Evolutionary conservation across 2,113 vertebrate species (phyloP).

Genomic region (Heloderma charlesbogerti): DNA sequence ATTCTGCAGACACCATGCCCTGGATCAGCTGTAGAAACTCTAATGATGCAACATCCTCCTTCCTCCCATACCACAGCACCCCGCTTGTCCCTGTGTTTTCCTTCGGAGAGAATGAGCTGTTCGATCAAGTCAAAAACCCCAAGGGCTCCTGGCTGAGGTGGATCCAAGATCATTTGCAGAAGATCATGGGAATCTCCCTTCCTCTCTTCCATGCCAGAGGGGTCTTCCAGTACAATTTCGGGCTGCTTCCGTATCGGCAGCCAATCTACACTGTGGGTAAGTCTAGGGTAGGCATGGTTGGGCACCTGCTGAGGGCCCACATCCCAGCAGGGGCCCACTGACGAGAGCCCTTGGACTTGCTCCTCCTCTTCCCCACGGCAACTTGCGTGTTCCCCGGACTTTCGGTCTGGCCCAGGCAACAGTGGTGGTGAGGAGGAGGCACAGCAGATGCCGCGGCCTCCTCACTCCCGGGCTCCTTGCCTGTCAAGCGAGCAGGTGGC

Average conservation of each 20-base stretch:
- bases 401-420: no score
- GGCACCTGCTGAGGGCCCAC: no score
- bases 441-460: no score
- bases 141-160: conserved; percentile 85
- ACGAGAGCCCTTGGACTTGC: no score
- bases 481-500: no score
- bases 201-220: conserved; percentile 93
- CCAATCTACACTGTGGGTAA: conserved; percentile 90
- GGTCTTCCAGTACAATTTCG: conserved; percentile 94
- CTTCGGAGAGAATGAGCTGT: conserved; percentile 95
- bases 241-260: conserved; percentile 88
- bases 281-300: conserved; percentile 51
- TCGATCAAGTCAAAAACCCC: conserved; percentile 85
- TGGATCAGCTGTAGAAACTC: no score
- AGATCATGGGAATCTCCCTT: conserved; percentile 88
- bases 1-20: no score
- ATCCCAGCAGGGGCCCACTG: no score
- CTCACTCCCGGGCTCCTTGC: no score
- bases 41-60: not conserved
- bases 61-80: conserved; percentile 70
- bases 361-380: no score
- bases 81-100: conserved; percentile 89
- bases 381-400: no score
- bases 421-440: no score
- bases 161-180: conserved; percentile 84